Percentiles rank a stretch among this genome's conserved stretches.
Conservation (phyloP, 2,797 vertebrate genomes). For the Catostomus latipinnis region DNA sequence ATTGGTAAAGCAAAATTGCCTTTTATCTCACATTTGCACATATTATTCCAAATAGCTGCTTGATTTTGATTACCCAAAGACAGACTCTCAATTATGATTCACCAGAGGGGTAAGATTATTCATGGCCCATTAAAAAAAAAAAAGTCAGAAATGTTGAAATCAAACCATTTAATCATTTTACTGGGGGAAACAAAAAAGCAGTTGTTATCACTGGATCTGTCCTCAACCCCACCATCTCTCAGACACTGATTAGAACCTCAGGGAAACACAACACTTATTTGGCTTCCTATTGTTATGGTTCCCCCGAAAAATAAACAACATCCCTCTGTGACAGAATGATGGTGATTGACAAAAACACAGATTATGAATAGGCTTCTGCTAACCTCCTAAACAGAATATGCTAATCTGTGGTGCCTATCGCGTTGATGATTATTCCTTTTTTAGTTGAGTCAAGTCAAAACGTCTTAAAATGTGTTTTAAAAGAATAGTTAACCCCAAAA, state of each 20-base stretch:
- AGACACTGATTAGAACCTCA: slow-evolving; percentile 59
- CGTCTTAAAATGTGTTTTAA: too few species aligned
- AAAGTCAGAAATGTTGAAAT: slow-evolving; percentile 3
- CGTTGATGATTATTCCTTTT: background rate
- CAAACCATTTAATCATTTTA: slow-evolving; percentile 20
- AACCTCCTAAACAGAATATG: too few species aligned
- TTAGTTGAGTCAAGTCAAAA: background rate
- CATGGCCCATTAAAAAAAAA: background rate
- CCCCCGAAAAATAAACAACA: slow-evolving; percentile 40
- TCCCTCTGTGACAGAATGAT: slow-evolving; percentile 18
- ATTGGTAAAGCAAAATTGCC: slow-evolving; percentile 8
- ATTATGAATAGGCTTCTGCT: slow-evolving; percentile 1
- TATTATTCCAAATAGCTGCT: slow-evolving; percentile 4
- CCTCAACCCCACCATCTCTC: slow-evolving; percentile 36
- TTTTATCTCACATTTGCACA: slow-evolving; percentile 24
- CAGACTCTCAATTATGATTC: slow-evolving; percentile 12
- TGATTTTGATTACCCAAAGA: slow-evolving; percentile 44
- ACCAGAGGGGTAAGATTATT: slow-evolving; percentile 2
- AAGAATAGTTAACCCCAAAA: too few species aligned
- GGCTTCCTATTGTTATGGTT: slow-evolving; percentile 52
- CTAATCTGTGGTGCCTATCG: background rate
- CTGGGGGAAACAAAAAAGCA: slow-evolving; percentile 35
- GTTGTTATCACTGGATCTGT: slow-evolving; percentile 61
- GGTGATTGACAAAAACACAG: slow-evolving; percentile 13
- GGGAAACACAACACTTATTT: slow-evolving; percentile 59